phyloP scores from a whole-genome alignment of 1,140 invertebrate species.

The Apis mellifera region DNA sequence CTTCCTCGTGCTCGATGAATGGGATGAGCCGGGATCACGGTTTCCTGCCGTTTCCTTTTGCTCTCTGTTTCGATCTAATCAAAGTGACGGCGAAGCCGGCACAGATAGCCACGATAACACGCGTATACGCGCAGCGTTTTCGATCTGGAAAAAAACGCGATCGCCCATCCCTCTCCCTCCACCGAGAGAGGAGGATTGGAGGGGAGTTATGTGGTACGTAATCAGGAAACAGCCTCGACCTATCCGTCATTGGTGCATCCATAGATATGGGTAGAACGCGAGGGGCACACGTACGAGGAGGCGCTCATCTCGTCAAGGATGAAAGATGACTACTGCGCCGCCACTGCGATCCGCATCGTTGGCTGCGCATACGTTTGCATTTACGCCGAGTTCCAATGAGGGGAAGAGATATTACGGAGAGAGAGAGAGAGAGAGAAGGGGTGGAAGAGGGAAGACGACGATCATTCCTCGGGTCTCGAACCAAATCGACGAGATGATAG shows the following conservation, averaged over 20 bases:
- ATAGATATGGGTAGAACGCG: conserved; percentile 24
- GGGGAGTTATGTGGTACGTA: conserved; percentile 18
- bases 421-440: not conserved
- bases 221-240: conserved; percentile 53
- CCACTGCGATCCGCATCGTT: conserved; percentile 6
- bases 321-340: conserved; percentile 56
- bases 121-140: not conserved
- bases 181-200: not conserved
- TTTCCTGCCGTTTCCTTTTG: conserved; percentile 19
- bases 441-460: no score
- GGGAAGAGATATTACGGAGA: not conserved
- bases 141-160: not conserved
- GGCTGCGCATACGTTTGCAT: conserved; percentile 7
- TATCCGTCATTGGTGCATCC: conserved; percentile 54
- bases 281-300: conserved; percentile 3
- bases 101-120: not conserved
- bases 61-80: conserved; percentile 35
- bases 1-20: not conserved
- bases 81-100: not conserved
- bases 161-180: not conserved
- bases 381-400: conserved; percentile 22
- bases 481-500: no score
- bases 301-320: conserved; percentile 60
- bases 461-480: not conserved
- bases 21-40: not conserved